Evolutionary conservation across 2,888 invertebrate species (phyloP).

Genomic region (Andrena bucephala): DNA sequence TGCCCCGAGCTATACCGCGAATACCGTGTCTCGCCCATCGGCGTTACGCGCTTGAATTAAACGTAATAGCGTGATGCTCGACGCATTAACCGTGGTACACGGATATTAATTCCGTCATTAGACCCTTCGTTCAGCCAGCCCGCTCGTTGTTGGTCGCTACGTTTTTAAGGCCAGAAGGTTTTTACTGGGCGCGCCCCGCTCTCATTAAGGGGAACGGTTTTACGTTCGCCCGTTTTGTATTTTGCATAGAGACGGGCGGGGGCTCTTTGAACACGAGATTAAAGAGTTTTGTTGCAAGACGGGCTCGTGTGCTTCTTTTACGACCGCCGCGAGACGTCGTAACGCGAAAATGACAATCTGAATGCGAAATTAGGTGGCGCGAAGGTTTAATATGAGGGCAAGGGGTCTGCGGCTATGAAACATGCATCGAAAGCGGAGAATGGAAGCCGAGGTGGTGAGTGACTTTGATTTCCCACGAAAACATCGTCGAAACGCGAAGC

Average conservation of each 20-base stretch:
- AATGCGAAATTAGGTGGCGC: slow-evolving; percentile 53
- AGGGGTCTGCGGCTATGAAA: slow-evolving; percentile 10
- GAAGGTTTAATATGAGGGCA: slow-evolving; percentile 16
- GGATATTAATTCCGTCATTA: slow-evolving; percentile 53
- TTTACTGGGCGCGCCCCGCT: slow-evolving; percentile 9
- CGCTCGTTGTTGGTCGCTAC: slow-evolving; percentile 8
- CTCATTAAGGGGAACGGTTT: slow-evolving; percentile 43
- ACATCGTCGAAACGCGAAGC: slow-evolving; percentile 6
- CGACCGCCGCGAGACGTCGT: slow-evolving; percentile 37
- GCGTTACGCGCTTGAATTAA: slow-evolving; percentile 23
- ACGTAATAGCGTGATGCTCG: slow-evolving; percentile 30
- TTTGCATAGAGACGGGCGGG: slow-evolving; percentile 22
- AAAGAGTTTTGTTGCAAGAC: slow-evolving; percentile 43
- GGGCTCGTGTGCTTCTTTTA: slow-evolving; percentile 39
- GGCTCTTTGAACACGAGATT: slow-evolving; percentile 45
- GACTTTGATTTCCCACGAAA: slow-evolving; percentile 3
- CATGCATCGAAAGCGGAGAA: slow-evolving; percentile 17
- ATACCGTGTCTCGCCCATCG: neutral
- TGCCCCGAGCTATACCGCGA: no score
- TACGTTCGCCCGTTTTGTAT: slow-evolving; percentile 32
- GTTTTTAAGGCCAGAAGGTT: slow-evolving; percentile 31
- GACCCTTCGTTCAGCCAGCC: neutral
- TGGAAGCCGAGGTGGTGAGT: neutral
- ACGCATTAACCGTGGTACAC: slow-evolving; percentile 28
- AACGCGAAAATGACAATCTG: slow-evolving; percentile 52